Evolutionary conservation across 2,888 invertebrate species (phyloP).

Genomic region (Cryptosula pallasiana): DNA sequence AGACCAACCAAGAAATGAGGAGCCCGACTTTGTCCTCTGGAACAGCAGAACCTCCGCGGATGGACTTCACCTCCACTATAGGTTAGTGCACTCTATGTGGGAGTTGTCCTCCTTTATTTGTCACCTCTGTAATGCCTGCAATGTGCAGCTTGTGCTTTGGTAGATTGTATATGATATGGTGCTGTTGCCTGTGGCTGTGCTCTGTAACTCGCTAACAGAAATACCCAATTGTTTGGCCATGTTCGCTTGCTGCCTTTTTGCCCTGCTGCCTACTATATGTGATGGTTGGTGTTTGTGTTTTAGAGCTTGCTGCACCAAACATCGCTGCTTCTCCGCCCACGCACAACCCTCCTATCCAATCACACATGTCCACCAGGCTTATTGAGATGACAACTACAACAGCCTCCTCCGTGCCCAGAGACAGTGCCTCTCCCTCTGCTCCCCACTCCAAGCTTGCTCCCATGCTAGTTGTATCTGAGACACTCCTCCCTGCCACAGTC

Average conservation of each 20-base stretch:
- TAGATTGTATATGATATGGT: too few species aligned
- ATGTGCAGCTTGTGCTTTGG: too few species aligned
- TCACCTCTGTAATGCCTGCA: too few species aligned
- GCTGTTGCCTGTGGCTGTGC: too few species aligned
- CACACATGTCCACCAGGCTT: background rate
- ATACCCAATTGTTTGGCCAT: background rate
- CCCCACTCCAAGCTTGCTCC: background rate
- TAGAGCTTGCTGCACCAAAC: background rate
- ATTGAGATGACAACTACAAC: background rate
- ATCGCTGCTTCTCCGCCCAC: background rate
- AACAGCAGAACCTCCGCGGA: background rate
- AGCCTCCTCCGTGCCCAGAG: background rate
- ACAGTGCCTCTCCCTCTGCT: background rate
- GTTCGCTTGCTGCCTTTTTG: background rate
- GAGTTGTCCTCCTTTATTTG: too few species aligned
- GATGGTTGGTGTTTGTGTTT: background rate
- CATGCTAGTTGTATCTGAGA: background rate
- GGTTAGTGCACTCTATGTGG: too few species aligned
- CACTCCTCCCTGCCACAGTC: background rate
- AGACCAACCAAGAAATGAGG: background rate
- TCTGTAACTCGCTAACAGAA: too few species aligned
- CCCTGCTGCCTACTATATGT: background rate
- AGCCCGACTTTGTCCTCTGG: background rate
- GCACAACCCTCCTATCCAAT: background rate
- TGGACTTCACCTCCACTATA: background rate